Evolutionary conservation across 2,888 invertebrate species (phyloP).

Genomic region (Miltochrista miniata): DNA sequence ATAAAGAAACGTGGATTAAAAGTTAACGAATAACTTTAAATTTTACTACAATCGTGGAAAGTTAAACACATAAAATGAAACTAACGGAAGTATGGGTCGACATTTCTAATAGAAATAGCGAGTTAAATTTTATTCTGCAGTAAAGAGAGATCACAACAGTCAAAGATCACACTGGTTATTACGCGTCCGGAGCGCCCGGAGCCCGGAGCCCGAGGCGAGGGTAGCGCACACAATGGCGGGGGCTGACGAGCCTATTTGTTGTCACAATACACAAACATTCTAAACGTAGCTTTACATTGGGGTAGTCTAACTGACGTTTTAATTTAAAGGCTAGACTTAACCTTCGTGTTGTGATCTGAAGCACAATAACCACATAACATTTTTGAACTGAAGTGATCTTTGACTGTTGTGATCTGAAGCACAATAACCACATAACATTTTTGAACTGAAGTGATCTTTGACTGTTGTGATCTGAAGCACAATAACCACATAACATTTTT

Average conservation of each 20-base stretch:
- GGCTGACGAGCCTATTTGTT: constrained; percentile 22
- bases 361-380: too few species aligned
- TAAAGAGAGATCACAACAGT: too few species aligned
- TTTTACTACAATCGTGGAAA: constrained; percentile 4
- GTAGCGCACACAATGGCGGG: constrained; percentile 7
- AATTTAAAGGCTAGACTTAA: not conserved
- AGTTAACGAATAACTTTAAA: not conserved
- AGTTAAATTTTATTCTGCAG: constrained; percentile 19
- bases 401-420: too few species aligned
- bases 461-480: too few species aligned
- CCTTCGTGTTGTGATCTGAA: too few species aligned
- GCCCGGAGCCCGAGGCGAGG: constrained; percentile 6
- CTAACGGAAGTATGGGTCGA: not conserved
- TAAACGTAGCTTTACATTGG: constrained; percentile 8
- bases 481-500: too few species aligned
- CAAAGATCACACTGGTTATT: constrained; percentile 10
- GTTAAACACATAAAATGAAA: constrained; percentile 3
- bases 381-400: too few species aligned
- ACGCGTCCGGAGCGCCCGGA: constrained; percentile 1
- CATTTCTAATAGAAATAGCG: constrained; percentile 13
- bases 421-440: too few species aligned
- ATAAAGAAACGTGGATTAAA: not conserved
- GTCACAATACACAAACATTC: constrained; percentile 10
- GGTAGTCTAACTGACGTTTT: not conserved
- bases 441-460: too few species aligned